phyloP scores from a whole-genome alignment of 2,888 invertebrate species.

The Mythimna vitellina region DNA sequence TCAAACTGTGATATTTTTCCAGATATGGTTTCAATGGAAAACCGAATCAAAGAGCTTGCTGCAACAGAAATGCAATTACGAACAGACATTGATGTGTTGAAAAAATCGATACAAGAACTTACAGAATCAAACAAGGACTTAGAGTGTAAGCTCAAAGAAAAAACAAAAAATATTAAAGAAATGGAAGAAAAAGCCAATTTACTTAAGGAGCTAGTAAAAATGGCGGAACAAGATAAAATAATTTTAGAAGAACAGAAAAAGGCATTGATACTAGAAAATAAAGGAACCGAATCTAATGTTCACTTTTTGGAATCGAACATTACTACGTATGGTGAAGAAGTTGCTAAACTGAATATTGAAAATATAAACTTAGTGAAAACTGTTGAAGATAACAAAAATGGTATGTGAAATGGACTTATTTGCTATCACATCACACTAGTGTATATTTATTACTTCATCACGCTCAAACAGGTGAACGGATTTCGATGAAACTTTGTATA shows the following conservation, averaged over 20 bases:
- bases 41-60: slow-evolving; percentile 52
- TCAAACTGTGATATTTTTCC: slow-evolving; percentile 41
- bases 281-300: slow-evolving; percentile 21
- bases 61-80: slow-evolving; percentile 38
- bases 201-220: slow-evolving; percentile 61
- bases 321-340: slow-evolving; percentile 43
- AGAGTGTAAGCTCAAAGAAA: slow-evolving; percentile 68
- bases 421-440: background rate
- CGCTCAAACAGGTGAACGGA: too few species aligned
- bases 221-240: slow-evolving; percentile 71
- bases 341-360: slow-evolving; percentile 59
- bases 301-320: slow-evolving; percentile 33
- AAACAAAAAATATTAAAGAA: slow-evolving; percentile 67
- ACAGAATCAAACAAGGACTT: slow-evolving; percentile 63
- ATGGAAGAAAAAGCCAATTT: slow-evolving; percentile 66
- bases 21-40: slow-evolving; percentile 69
- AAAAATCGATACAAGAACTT: slow-evolving; percentile 59
- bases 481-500: too few species aligned
- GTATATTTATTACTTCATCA: too few species aligned
- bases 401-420: slow-evolving; percentile 58
- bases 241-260: slow-evolving; percentile 58
- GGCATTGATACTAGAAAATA: slow-evolving; percentile 18
- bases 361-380: slow-evolving; percentile 60
- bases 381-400: slow-evolving; percentile 72
- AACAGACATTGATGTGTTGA: slow-evolving; percentile 58